Conservation (phyloP, 2,888 invertebrate genomes). For the Calameuta idolon region DNA sequence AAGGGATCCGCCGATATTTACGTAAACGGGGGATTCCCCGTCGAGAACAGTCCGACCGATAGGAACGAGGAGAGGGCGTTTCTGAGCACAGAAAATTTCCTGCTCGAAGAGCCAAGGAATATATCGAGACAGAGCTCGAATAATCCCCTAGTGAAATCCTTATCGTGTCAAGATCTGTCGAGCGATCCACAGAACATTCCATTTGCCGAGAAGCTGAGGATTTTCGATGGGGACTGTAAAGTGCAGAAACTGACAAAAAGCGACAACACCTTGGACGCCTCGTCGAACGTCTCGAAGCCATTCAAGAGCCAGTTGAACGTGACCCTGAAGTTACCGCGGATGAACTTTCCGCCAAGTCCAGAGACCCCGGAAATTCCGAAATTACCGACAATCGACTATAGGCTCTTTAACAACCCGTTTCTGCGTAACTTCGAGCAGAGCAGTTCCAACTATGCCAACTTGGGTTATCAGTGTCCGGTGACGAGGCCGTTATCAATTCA, state of each 20-base stretch:
- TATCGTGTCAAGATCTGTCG: slow-evolving; percentile 59
- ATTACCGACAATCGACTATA: slow-evolving; percentile 53
- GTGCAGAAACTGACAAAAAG: slow-evolving; percentile 51
- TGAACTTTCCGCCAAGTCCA: slow-evolving; percentile 30
- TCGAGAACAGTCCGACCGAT: slow-evolving; percentile 10
- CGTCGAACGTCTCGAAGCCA: slow-evolving; percentile 43
- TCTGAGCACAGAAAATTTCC: slow-evolving; percentile 53
- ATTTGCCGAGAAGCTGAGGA: slow-evolving; percentile 36
- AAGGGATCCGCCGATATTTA: slow-evolving; percentile 58
- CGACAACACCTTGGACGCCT: slow-evolving; percentile 50
- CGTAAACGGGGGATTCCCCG: slow-evolving; percentile 48
- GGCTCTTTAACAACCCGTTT: slow-evolving; percentile 55
- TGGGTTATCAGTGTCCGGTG: slow-evolving; percentile 31
- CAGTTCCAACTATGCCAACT: slow-evolving; percentile 8
- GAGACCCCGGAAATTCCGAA: slow-evolving; percentile 53
- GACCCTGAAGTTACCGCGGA: slow-evolving; percentile 46
- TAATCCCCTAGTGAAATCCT: slow-evolving; percentile 49
- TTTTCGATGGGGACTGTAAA: slow-evolving; percentile 31
- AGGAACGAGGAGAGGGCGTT: slow-evolving; percentile 40
- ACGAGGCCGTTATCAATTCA: slow-evolving; percentile 50
- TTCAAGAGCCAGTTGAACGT: slow-evolving; percentile 63
- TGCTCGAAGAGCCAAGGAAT: slow-evolving; percentile 30
- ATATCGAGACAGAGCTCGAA: slow-evolving; percentile 27
- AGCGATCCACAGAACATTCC: slow-evolving; percentile 36
- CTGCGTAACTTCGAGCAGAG: slow-evolving; percentile 48